Evolutionary conservation across 2,113 vertebrate genomes (phyloP).

Genomic region (Mormyrus iriodes): DNA sequence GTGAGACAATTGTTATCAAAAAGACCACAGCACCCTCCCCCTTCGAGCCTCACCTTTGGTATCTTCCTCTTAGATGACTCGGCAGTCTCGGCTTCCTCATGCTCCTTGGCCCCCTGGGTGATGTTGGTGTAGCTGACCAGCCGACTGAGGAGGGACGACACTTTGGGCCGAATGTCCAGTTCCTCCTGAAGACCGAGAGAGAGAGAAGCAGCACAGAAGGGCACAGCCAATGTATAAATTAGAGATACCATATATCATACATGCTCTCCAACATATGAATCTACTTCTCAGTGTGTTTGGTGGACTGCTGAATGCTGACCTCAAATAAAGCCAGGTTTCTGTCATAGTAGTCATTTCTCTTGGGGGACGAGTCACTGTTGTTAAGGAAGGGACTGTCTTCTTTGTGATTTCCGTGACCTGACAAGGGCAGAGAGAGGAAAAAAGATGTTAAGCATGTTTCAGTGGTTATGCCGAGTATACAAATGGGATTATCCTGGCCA

Average conservation of each 20-base stretch:
- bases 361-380: conserved; percentile 64
- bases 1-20: background rate
- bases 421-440: conserved; percentile 6
- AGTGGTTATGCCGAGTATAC: too few relatives aligned
- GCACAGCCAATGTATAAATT: background rate
- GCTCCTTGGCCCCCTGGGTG: conserved; percentile 92
- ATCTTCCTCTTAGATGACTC: conserved; percentile 69
- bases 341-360: conserved; percentile 88
- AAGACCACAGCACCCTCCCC: background rate
- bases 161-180: conserved; percentile 92
- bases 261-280: background rate
- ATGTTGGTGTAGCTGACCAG: conserved; percentile 95
- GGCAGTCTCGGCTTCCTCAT: conserved; percentile 85
- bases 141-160: conserved; percentile 90
- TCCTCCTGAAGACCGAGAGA: conserved; percentile 73
- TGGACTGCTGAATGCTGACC: conserved; percentile 55
- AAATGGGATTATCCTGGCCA: background rate
- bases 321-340: conserved; percentile 94
- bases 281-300: background rate
- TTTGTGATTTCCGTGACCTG: conserved; percentile 85
- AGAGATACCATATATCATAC: background rate
- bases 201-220: background rate
- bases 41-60: conserved; percentile 69
- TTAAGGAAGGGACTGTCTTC: conserved; percentile 89
- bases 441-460: background rate